These are phyloP conservation scores for Dione juno DNA, from an alignment of 2,888 invertebrate species.

Conservation along the genomic window DNA sequence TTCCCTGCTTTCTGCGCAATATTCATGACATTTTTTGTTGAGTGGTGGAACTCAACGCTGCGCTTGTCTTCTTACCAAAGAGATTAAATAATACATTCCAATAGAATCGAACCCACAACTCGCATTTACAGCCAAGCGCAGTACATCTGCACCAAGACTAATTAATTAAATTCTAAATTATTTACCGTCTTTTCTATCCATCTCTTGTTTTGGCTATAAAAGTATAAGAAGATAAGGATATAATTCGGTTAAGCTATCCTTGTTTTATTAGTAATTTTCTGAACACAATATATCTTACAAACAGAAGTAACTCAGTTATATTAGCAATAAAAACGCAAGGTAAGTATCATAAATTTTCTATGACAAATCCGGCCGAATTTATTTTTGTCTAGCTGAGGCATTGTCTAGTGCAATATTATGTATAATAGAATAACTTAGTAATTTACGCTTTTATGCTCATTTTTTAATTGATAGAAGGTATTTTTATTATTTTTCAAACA, in stretches of 20 bases:
- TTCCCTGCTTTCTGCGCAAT: no score
- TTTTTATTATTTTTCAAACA: not conserved
- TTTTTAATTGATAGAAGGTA: not conserved
- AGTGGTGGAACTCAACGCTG: no score
- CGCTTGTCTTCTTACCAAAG: no score
- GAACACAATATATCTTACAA: slow-evolving; percentile 15
- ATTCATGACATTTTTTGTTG: no score
- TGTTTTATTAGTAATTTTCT: slow-evolving; percentile 11
- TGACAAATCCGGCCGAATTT: slow-evolving; percentile 22
- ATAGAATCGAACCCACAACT: no score
- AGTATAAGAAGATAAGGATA: no score
- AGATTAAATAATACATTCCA: no score
- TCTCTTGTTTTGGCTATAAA: no score
- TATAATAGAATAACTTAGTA: slow-evolving; percentile 1
- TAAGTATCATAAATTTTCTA: slow-evolving; percentile 38
- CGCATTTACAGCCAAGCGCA: no score
- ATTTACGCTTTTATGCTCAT: not conserved
- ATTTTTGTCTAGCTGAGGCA: slow-evolving; percentile 24
- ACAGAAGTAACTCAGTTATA: slow-evolving; percentile 34
- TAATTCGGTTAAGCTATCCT: not conserved
- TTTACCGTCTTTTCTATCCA: no score
- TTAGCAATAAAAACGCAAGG: slow-evolving; percentile 40
- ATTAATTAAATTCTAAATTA: no score
- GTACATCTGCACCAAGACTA: no score
- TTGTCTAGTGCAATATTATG: not conserved